Evolutionary conservation across 1,140 invertebrate species (phyloP), one percentile per base, ranked within the genome.

Genomic region (Euura saliciscinereae): DNA sequence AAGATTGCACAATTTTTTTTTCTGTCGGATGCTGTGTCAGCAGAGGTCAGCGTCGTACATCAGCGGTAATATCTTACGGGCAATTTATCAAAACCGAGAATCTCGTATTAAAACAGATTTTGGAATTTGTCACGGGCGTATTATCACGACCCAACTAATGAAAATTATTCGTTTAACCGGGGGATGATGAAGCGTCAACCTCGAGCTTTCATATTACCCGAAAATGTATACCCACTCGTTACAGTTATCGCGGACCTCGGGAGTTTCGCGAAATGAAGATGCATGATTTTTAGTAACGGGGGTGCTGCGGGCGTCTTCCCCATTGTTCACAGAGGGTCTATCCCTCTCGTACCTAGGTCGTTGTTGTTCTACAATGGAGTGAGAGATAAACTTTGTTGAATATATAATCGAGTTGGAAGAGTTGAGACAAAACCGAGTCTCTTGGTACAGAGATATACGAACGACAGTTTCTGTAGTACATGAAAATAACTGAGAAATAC

Each of bases 351-450:
- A 59, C 28, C 28, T 28, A 28, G 28, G 28, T 59, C 10, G 51
- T 59, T 59, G 51, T 59, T 59, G 28, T 28, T 59, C 10, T 3
- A 6, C 51, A n/a, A 59, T n/a, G 51, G 13, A 59, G 51, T 59
- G 51, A 59, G 51, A 59, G 51, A 59, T 59, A 59, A 59, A 59
- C 51, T 59, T 59, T 59, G 8, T 59, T 59, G 51, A 59, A 59
- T 59, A 59, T 59, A 59, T 59, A 59, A 59, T 59, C 13, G 13
- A 59, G 51, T 59, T 59, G 51, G 51, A 59, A n/a, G 51, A 59
- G 51, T 59, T 59, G 13, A 59, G 51, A 59, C 8, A 28, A 28
- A 28, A 28, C 28, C 51, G n/a, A 59, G 13, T 8, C 13, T 59
- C 8, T n/a, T 59, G 51, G 8, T 8, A n/a, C 51, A 59, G 51